A percentile compares a stretch with the other conserved stretches of the same genome.
Evolutionary conservation across 2,113 vertebrate genomes (phyloP).

Genomic region (Loxodonta africana): DNA sequence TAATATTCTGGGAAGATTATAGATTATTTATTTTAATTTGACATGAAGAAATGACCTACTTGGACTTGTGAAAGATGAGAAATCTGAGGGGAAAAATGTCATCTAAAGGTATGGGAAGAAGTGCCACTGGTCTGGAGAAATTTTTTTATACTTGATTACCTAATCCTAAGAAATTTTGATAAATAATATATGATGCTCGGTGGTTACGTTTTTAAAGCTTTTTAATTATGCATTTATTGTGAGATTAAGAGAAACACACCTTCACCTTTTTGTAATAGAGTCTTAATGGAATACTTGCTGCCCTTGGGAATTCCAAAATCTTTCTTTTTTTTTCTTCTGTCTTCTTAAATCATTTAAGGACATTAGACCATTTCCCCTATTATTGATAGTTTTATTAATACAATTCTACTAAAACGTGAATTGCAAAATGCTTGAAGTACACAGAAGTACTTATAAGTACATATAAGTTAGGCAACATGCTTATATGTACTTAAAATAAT

Average conservation of each 20-base stretch:
- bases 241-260: neutral
- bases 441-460: no score
- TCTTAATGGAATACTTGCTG: neutral
- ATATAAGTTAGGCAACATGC: neutral
- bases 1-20: neutral
- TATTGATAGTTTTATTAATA: neutral
- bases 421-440: no score
- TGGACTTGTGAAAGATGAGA: neutral
- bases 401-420: neutral
- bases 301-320: neutral
- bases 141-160: neutral
- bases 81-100: neutral
- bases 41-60: neutral
- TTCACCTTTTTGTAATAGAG: neutral
- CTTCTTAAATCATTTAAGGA: neutral
- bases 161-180: neutral
- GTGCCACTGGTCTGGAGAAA: neutral
- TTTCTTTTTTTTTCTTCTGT: neutral
- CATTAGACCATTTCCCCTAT: neutral
- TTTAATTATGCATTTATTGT: neutral
- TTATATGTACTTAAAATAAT: rapidly evolving
- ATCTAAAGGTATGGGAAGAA: neutral
- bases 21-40: neutral
- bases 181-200: neutral
- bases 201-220: neutral